Evolutionary conservation across 2,113 vertebrate species (phyloP).

Genomic region (Tetrao urogallus): DNA sequence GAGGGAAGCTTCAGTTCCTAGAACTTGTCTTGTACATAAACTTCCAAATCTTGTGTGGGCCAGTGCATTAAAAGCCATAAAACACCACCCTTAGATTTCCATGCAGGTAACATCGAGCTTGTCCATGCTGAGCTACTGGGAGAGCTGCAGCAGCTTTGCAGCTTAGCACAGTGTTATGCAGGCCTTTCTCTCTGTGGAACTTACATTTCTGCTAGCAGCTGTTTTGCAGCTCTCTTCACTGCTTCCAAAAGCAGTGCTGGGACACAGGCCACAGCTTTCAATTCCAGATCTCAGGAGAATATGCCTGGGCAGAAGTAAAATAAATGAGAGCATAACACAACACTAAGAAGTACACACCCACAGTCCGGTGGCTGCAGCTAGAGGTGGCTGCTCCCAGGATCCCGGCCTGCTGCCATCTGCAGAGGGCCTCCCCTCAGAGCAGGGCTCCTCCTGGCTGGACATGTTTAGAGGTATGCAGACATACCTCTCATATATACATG

Average conservation of each 20-base stretch:
- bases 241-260: background rate
- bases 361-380: no score
- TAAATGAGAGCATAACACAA: background rate
- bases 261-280: background rate
- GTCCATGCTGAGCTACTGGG: background rate
- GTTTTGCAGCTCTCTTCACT: accelerated
- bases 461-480: background rate
- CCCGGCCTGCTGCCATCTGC: no score
- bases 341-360: background rate
- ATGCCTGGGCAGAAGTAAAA: background rate
- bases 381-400: no score
- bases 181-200: background rate
- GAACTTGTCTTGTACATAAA: background rate
- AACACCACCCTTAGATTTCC: background rate
- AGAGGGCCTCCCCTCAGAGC: no score
- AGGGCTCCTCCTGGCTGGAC: no score
- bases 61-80: background rate
- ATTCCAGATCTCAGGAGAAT: background rate
- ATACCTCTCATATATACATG: accelerated
- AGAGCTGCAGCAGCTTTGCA: background rate
- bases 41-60: background rate
- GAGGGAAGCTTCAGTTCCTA: background rate
- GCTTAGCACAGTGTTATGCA: background rate
- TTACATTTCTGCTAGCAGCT: background rate
- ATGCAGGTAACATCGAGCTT: background rate